Percentiles rank a stretch among this genome's conserved stretches.
Evolutionary conservation across 2,113 vertebrate genomes (phyloP).

Genomic region (Loxodonta africana): DNA sequence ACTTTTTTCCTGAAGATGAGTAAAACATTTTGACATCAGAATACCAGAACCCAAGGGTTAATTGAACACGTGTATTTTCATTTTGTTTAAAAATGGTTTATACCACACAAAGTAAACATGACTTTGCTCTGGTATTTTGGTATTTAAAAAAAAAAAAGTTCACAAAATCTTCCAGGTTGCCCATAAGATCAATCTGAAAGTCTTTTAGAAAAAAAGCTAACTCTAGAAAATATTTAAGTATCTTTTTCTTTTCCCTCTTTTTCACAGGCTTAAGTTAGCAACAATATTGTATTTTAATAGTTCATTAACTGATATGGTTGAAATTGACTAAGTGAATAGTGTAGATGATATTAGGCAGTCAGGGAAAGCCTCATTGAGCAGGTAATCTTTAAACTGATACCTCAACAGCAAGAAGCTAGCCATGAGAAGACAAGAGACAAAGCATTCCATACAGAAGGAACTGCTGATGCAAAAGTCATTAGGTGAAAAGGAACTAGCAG

Average conservation of each 20-base stretch:
- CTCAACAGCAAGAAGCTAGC: neutral
- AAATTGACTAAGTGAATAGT: neutral
- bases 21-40: conserved; percentile 55
- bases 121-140: conserved; percentile 54
- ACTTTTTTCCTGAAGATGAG: conserved; percentile 38
- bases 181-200: conserved; percentile 64
- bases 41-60: conserved; percentile 41
- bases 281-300: conserved; percentile 42
- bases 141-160: neutral
- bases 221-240: conserved; percentile 24
- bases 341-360: neutral
- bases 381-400: neutral
- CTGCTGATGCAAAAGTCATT: neutral
- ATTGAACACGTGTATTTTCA: conserved; percentile 59
- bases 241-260: conserved; percentile 38
- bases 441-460: neutral
- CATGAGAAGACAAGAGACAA: neutral
- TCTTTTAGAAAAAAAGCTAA: conserved; percentile 46
- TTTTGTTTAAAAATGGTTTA: conserved; percentile 60
- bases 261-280: conserved; percentile 33
- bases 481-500: neutral
- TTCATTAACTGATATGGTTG: neutral
- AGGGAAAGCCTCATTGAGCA: neutral
- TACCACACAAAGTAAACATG: conserved; percentile 51
- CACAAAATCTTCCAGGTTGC: conserved; percentile 58